phyloP scores from a whole-genome alignment of 2,888 invertebrate species.

The Steinernema hermaphroditum region DNA sequence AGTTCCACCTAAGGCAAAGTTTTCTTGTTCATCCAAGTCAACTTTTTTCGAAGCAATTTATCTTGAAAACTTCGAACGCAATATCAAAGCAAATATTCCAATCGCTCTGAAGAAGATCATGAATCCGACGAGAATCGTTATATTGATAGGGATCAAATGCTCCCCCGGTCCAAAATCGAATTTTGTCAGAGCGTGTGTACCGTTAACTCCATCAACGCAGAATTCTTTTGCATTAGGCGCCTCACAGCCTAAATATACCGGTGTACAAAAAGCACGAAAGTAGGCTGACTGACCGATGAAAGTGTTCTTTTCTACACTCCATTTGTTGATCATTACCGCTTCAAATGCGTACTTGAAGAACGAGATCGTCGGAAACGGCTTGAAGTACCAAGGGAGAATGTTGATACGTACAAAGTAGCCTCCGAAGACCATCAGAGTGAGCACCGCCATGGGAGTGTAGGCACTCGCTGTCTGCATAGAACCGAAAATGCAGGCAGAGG shows the following conservation, averaged over 20 bases:
- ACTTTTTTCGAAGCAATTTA: background rate
- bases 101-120: slow-evolving; percentile 48
- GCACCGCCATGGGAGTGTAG: slow-evolving; percentile 85
- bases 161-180: background rate
- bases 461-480: slow-evolving; percentile 85
- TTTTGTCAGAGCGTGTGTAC: background rate
- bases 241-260: background rate
- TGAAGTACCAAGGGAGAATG: slow-evolving; percentile 58
- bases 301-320: slow-evolving; percentile 44
- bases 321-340: slow-evolving; percentile 54
- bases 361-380: slow-evolving; percentile 65
- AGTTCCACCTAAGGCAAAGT: too few species aligned
- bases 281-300: slow-evolving; percentile 40
- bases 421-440: slow-evolving; percentile 89
- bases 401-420: slow-evolving; percentile 90
- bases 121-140: slow-evolving; percentile 42
- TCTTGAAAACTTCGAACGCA: slow-evolving; percentile 44
- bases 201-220: background rate
- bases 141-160: background rate
- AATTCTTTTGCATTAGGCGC: background rate
- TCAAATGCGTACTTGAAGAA: slow-evolving; percentile 62
- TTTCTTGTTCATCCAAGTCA: too few species aligned
- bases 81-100: slow-evolving; percentile 44
- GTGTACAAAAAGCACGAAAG: background rate
- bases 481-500: slow-evolving; percentile 83